Evolutionary conservation across 2,888 invertebrate species (phyloP).

Genomic region (Bembecia ichneumoniformis): DNA sequence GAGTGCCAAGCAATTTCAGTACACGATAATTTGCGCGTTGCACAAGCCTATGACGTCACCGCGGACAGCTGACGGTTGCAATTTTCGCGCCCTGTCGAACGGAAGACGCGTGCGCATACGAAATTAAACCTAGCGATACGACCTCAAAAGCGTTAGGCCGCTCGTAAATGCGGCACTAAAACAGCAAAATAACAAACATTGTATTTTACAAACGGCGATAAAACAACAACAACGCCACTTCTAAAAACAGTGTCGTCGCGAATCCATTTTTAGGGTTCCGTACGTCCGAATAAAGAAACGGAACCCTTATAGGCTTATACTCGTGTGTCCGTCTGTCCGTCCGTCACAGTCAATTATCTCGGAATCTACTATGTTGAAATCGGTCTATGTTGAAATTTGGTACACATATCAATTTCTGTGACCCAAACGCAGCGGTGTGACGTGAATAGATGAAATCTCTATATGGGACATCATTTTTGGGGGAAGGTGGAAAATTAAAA

Average conservation of each 20-base stretch:
- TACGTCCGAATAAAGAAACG: too few relatives aligned
- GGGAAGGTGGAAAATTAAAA: too few relatives aligned
- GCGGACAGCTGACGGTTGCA: slow-evolving; percentile 4
- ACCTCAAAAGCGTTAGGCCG: slow-evolving; percentile 15
- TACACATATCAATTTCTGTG: too few relatives aligned
- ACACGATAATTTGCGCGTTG: slow-evolving; percentile 2
- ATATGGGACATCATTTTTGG: too few relatives aligned
- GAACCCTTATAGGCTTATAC: too few relatives aligned
- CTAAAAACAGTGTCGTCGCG: slow-evolving; percentile 9
- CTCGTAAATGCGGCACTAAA: slow-evolving; percentile 17
- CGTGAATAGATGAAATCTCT: too few relatives aligned
- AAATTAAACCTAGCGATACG: slow-evolving; percentile 4
- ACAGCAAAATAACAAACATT: slow-evolving; percentile 19
- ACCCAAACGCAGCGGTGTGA: too few relatives aligned
- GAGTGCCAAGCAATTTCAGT: neutral
- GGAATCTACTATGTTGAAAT: too few relatives aligned
- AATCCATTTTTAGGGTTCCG: too few relatives aligned
- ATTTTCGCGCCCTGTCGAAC: neutral
- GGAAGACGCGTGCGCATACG: neutral
- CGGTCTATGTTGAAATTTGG: too few relatives aligned
- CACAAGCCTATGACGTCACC: slow-evolving; percentile 11
- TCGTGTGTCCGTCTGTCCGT: too few relatives aligned
- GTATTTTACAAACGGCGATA: slow-evolving; percentile 15
- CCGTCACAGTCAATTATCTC: too few relatives aligned
- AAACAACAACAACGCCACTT: slow-evolving; percentile 14